Conservation (phyloP, 2,797 vertebrate genomes). For the Emys orbicularis region DNA sequence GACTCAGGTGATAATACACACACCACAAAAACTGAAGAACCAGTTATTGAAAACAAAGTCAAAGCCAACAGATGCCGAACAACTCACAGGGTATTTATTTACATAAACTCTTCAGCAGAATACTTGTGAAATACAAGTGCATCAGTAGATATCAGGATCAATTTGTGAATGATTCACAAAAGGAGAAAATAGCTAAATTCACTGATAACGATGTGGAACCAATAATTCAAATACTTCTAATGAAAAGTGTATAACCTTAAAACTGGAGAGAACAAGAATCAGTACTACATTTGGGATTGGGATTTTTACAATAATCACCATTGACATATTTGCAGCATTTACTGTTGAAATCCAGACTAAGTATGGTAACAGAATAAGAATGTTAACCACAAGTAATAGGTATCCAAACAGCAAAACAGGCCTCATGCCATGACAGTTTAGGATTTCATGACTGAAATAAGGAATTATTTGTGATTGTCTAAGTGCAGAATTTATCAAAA, state of each 20-base stretch:
- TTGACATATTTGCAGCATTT: background rate
- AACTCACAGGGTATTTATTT: too few species aligned
- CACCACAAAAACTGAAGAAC: background rate
- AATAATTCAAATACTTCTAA: background rate
- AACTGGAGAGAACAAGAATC: background rate
- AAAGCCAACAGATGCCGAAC: too few species aligned
- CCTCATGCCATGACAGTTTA: slow-evolving; percentile 11
- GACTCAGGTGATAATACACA: too few species aligned
- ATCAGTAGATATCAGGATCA: background rate
- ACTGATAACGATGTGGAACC: background rate
- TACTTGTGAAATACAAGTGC: background rate
- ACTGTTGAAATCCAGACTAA: slow-evolving; percentile 19
- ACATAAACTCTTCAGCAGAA: background rate
- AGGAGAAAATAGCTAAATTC: too few species aligned
- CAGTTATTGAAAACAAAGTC: background rate
- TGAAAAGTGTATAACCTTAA: background rate
- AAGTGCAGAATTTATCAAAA: background rate
- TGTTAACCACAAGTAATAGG: background rate
- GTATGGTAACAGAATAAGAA: slow-evolving; percentile 20
- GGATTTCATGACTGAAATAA: slow-evolving; percentile 30
- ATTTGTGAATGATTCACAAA: background rate
- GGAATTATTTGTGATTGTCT: background rate
- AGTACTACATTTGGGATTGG: background rate
- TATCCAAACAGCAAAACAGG: slow-evolving; percentile 12
- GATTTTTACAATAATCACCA: background rate